These are phyloP conservation scores for Hephaestus fuliginosus DNA, from an alignment of 2,797 vertebrate genomes.

Conservation along the genomic window DNA sequence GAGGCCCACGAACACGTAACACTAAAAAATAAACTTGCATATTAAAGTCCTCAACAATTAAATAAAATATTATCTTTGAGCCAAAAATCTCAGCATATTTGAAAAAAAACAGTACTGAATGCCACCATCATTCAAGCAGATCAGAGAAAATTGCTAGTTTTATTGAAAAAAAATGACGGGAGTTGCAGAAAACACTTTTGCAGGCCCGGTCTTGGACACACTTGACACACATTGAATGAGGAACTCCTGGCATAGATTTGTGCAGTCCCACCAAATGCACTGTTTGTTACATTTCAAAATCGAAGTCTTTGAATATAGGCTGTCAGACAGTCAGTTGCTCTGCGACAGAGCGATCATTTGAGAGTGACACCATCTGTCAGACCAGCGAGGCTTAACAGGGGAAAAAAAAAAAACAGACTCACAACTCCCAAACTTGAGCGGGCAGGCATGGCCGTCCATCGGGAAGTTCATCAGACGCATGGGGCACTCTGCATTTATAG, in stretches of 20 bases:
- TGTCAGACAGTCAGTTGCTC: conserved; percentile 55
- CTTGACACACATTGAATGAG: neutral
- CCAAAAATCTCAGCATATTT: neutral
- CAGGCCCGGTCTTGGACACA: neutral
- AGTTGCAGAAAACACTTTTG: neutral
- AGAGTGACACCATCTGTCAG: conserved; percentile 69
- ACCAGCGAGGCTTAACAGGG: conserved; percentile 33
- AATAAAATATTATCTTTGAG: neutral
- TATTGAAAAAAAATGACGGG: neutral
- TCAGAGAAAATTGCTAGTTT: too few species aligned
- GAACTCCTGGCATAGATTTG: neutral
- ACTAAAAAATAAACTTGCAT: neutral
- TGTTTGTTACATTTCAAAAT: conserved; percentile 36
- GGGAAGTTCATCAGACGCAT: conserved; percentile 91
- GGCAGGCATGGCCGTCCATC: conserved; percentile 90
- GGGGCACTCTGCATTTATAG: conserved; percentile 90
- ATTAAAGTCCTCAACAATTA: neutral
- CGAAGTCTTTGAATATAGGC: conserved; percentile 33
- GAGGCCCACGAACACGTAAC: neutral
- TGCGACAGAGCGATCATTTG: conserved; percentile 52
- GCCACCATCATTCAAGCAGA: neutral
- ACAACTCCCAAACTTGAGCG: conserved; percentile 91
- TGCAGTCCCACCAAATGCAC: neutral
- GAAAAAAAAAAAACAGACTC: conserved; percentile 68
- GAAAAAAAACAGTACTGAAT: neutral